Evolutionary conservation across 2,888 invertebrate genomes (phyloP), one percentile per base, ranked within the genome.

Genomic region (Neria commutata): DNA sequence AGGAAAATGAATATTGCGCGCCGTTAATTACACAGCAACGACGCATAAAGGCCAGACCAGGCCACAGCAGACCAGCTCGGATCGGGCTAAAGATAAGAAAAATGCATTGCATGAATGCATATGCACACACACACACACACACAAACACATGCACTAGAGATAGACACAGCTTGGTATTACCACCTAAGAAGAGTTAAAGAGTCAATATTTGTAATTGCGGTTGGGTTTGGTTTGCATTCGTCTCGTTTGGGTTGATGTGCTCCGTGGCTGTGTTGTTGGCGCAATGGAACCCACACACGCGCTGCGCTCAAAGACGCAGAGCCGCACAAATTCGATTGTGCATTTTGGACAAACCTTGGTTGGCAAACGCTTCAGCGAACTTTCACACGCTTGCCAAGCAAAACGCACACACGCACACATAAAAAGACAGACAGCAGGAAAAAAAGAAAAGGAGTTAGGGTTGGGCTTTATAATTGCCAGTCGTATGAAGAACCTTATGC

Each of bases 401-500:
- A 19, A 29, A 29, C 19, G 34, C 23, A 48, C 14, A 25, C n/a
- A 8, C 37, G 37, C 37, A 5, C 4, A 37, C 6, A 21, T 2
- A 23, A 24, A 49, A n/a, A 21, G 19, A 26, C 48, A 45, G 23
- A 25, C 24, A 26, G 24, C n/a, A 47, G 23, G 26, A 55, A 17
- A 33, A 23, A 25, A n/a, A 37, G 21, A 42, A 42, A 45, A 50
- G 33, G 46, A 56, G 45, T 16, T 26, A n/a, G 50, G 56, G 56
- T 50, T 49, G 45, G 56, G 56, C 50, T 14, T 42, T 33, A 50
- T 56, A 56, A 56, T 56, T 56, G 56, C 14, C 50, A 11, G n/a
- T 8, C 37, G 37, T n/a, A 19, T 19, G 21, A 42, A 6, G 29
- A 19, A 42, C 19, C n/a, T n/a, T n/a, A n/a, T n/a, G n/a, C n/a